Conservation (phyloP, 2,888 invertebrate genomes). For the Cephus spinipes region DNA sequence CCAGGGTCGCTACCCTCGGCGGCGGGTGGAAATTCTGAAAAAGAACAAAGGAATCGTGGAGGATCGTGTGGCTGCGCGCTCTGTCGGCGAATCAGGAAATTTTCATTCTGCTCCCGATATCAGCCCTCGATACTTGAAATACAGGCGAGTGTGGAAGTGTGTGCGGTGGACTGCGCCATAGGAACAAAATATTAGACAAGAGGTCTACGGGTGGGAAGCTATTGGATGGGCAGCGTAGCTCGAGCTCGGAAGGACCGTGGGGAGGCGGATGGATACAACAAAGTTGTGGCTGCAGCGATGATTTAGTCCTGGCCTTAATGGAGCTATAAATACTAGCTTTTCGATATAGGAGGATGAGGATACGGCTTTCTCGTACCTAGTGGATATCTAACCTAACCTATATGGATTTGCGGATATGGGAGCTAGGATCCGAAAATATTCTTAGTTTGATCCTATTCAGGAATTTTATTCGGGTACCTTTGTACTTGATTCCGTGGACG, state of each 20-base stretch:
- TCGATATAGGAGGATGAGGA: slow-evolving; percentile 67
- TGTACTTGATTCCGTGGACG: not conserved
- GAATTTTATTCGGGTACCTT: not conserved
- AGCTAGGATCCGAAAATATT: not conserved
- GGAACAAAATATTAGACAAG: slow-evolving; percentile 63
- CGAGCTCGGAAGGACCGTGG: slow-evolving; percentile 27
- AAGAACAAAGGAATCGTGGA: not conserved
- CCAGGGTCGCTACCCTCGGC: not conserved
- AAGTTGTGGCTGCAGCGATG: slow-evolving; percentile 71
- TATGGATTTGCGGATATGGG: not conserved
- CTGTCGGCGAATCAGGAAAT: slow-evolving; percentile 26
- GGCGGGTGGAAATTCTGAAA: not conserved
- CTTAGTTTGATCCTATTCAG: not conserved
- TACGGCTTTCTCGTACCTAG: slow-evolving; percentile 26
- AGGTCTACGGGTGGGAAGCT: slow-evolving; percentile 53
- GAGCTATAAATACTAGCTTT: slow-evolving; percentile 73
- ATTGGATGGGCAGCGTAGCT: slow-evolving; percentile 54
- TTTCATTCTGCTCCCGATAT: slow-evolving; percentile 43
- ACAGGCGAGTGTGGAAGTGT: slow-evolving; percentile 39
- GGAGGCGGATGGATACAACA: slow-evolving; percentile 52
- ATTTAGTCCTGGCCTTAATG: slow-evolving; percentile 73
- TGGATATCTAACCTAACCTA: not conserved
- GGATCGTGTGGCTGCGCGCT: not conserved
- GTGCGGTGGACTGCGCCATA: slow-evolving; percentile 40
- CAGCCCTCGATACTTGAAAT: slow-evolving; percentile 40